Base-by-base conservation (phyloP, 2,888 invertebrate species). In the Sturmia bella region DNA sequence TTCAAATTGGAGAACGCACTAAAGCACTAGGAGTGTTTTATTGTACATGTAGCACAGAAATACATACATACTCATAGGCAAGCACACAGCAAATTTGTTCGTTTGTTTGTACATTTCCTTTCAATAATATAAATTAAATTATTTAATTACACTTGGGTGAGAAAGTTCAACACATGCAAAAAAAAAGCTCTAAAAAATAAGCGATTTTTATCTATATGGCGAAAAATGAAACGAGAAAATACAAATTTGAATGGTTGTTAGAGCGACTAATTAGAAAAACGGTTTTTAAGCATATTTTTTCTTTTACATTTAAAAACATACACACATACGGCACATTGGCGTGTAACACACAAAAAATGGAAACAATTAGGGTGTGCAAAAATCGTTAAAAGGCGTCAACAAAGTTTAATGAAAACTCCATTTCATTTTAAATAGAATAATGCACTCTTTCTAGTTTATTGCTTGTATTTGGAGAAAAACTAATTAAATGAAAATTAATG, bases 401-500 rank as follows among this genome's bases (percentile, higher is more conserved):
- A 83, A 84, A 80, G 79, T 84, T 84, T 77, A 77, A 76, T 56
- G 68, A 70, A 79, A 59, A 79, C 66, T 48, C 68, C 45, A 74
- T 56, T 56, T 13, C 48, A 73, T 69, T 59, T 32, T 19, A 73
- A 73, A 54, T 66, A 59, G 12, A 74, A 69, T 69, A 83, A 79
- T 64, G 64, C 74, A 69, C 73, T 56, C 54, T 64, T 64, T 48
- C 50, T 73, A 52, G 77, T 70, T 70, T 54, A 74, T 73, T 69
- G 32, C 32, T 32, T 3, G 3, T 7, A 80, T 64, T 77, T 80
- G 48, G 66, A 32, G 50, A 82, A 84, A 76, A 85, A 77, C 83
- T 85, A 86, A 85, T 85, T 85, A 85, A 86, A 84, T 84, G 84
- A 78, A 85, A 85, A 85, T 84, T 85, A 85, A 86, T 85, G 85